Evolutionary conservation across 2,888 invertebrate genomes (phyloP), one percentile per base, ranked within the genome.

Genomic region (Biston stratarius): DNA sequence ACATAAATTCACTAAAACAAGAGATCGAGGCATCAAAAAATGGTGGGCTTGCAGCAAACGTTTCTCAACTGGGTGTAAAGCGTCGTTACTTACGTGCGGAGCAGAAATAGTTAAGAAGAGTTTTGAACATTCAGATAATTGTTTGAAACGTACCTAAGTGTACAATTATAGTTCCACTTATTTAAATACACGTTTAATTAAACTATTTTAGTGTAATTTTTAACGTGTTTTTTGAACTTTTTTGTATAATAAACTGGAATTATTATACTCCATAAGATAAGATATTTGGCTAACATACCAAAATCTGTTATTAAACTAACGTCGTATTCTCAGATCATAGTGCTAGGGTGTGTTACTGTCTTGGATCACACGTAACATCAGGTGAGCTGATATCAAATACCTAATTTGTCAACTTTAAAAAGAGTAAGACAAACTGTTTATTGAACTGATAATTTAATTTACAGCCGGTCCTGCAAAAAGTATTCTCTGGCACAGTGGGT

Each of bases 41-140:
- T 45, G 8, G 12, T 55, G 55, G 55, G 34, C 38, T 24, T 85
- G 85, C 63, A 64, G 63, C 14, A 83, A 77, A 60, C 72, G 77
- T 63, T 59, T 74, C 1, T 12, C 56, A 5, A 7, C 7, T 88
- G 63, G 75, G 84, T 55, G 55, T 42, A 55, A 55, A 6, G 81
- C 86, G 0, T 81, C 49, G 7, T 11, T 51, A 33, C 34, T 51
- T 34, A 51, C 49, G 49, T 51, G 5, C 12, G 6, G 12, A 12
- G 33, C 33, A n/a, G 33, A 51, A 51, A 14, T 51, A 33, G 49
- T 51, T n/a, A 51, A 51, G 34, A 14, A 12, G 12, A 51, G 33
- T 6, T 51, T 51, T n/a, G 33, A 51, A 0, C 49, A 51, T 51
- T n/a, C 49, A 12, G 10, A 10, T 24, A 1, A 8, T 12, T 51